Conservation (phyloP, 1,140 invertebrate species). For the Drosophila repleta region DNA sequence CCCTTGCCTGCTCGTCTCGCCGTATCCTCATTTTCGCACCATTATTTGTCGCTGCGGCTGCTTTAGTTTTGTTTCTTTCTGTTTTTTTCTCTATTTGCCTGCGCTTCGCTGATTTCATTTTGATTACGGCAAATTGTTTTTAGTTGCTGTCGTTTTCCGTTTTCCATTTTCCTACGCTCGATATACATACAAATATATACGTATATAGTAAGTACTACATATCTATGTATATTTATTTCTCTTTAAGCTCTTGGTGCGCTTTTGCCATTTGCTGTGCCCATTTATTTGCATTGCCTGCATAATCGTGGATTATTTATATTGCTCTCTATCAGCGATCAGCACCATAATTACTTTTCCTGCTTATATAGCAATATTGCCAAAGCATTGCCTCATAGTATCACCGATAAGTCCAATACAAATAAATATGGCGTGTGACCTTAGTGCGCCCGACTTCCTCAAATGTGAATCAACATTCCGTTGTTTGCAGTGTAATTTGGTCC, state of each 20-base stretch:
- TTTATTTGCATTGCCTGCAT: constrained; percentile 61
- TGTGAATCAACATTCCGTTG: constrained; percentile 59
- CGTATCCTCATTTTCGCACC: constrained; percentile 1
- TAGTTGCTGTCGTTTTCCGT: constrained; percentile 52
- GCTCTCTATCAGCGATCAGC: constrained; percentile 32
- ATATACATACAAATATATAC: neutral
- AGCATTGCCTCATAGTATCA: constrained; percentile 44
- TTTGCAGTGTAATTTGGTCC: constrained; percentile 68
- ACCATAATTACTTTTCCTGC: constrained; percentile 62
- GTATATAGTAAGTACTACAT: neutral
- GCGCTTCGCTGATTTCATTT: constrained; percentile 78
- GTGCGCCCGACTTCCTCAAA: constrained; percentile 41
- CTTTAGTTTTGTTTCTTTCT: constrained; percentile 38
- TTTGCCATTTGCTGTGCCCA: constrained; percentile 51
- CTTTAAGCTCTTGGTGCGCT: constrained; percentile 48
- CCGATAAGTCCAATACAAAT: constrained; percentile 58
- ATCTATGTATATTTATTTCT: constrained; percentile 6
- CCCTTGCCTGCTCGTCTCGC: neutral
- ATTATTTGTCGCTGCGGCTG: constrained; percentile 33
- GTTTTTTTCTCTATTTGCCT: constrained; percentile 57
- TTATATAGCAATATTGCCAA: neutral
- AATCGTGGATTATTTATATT: constrained; percentile 29
- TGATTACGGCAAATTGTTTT: constrained; percentile 79
- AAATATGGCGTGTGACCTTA: constrained; percentile 54
- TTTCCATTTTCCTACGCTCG: neutral